Evolutionary conservation across 64 coral and sea anemone genomes (phyloP).

Genomic region (Montipora foliosa): DNA sequence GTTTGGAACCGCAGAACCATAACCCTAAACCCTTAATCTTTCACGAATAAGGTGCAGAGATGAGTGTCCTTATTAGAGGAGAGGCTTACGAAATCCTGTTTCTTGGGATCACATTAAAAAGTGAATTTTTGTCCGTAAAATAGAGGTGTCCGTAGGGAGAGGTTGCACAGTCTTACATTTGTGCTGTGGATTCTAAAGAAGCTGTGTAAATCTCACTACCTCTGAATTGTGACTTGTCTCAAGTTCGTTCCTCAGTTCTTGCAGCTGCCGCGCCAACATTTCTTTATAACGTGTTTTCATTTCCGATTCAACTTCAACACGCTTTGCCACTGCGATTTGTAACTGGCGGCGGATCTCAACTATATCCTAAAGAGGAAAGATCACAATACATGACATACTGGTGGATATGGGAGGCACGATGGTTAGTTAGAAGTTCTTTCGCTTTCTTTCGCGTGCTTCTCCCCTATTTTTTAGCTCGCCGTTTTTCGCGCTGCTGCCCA

Average conservation of each 20-base stretch:
- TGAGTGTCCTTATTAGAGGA: no score
- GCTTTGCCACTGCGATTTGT: conserved; percentile 74
- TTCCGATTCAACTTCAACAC: conserved; percentile 80
- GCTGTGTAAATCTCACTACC: conserved; percentile 42
- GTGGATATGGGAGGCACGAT: no score
- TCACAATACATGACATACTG: not conserved
- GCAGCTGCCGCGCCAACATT: conserved; percentile 71
- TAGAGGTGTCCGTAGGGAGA: not conserved
- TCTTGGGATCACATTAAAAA: no score
- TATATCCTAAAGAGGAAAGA: conserved; percentile 55
- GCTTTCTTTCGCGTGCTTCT: no score
- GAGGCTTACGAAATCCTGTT: no score
- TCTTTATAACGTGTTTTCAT: conserved; percentile 78
- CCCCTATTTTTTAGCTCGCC: no score
- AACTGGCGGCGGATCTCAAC: conserved; percentile 79
- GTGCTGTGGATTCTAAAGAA: not conserved
- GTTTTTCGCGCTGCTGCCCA: no score
- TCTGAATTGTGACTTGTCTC: conserved; percentile 72
- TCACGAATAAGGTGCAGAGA: not conserved
- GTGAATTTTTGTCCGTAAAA: no score
- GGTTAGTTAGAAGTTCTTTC: no score
- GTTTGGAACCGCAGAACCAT: no score
- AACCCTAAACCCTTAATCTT: no score
- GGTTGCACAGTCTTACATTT: not conserved
- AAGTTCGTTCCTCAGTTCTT: conserved; percentile 86